A percentile compares a stretch with the other conserved stretches of the same genome.
phyloP scores from a whole-genome alignment of 2,888 invertebrate genomes.

The Atethmia centrago region DNA sequence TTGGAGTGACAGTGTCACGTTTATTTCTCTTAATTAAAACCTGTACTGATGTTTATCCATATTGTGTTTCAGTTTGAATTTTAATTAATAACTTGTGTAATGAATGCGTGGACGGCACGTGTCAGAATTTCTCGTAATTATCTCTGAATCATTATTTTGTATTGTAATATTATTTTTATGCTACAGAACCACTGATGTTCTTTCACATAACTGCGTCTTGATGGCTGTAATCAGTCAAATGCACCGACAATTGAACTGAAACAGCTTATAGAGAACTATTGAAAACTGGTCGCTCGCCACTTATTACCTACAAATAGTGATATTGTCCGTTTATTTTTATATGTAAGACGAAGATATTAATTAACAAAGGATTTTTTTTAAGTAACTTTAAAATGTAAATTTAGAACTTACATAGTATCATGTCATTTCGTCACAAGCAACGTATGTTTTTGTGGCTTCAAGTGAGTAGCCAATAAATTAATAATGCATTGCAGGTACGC shows the following conservation, averaged over 20 bases:
- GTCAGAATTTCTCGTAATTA: slow-evolving; percentile 43
- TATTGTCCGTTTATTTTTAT: slow-evolving; percentile 3
- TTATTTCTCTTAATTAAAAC: slow-evolving; percentile 52
- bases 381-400: no score
- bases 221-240: slow-evolving; percentile 29
- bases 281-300: slow-evolving; percentile 24
- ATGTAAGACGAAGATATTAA: neutral
- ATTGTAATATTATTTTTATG: neutral
- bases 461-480: neutral
- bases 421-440: neutral
- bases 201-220: slow-evolving; percentile 2
- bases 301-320: slow-evolving; percentile 36
- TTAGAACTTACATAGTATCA: neutral
- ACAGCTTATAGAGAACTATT: slow-evolving; percentile 32
- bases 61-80: slow-evolving; percentile 28
- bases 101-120: slow-evolving; percentile 9
- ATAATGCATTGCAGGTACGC: neutral
- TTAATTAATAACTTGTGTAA: slow-evolving; percentile 51
- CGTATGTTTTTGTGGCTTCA: neutral
- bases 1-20: slow-evolving; percentile 34
- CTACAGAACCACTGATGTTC: slow-evolving; percentile 36
- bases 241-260: slow-evolving; percentile 24
- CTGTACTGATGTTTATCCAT: slow-evolving; percentile 35
- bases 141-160: slow-evolving; percentile 10
- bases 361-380: neutral